These are phyloP conservation scores for Aix galericulata DNA, from an alignment of 2,113 vertebrate species.

Conservation along the genomic window DNA sequence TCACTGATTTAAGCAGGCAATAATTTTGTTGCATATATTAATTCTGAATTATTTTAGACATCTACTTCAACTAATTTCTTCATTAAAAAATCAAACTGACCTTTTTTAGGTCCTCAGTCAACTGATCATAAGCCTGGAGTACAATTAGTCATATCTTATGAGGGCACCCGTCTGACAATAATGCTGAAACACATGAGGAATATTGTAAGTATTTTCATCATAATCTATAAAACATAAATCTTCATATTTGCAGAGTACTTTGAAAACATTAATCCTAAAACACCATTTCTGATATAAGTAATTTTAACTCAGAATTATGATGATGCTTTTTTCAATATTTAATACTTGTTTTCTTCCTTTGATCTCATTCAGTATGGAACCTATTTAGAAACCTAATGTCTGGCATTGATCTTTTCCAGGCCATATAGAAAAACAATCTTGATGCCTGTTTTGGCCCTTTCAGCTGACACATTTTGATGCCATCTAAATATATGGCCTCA, in stretches of 20 bases:
- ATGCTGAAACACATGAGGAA: slow-evolving; percentile 89
- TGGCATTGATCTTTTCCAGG: neutral
- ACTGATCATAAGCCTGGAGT: slow-evolving; percentile 73
- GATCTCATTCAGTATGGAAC: rapidly evolving
- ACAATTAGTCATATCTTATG: slow-evolving; percentile 81
- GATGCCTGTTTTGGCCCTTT: neutral
- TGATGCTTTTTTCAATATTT: neutral
- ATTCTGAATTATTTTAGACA: neutral
- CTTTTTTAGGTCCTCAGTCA: slow-evolving; percentile 40
- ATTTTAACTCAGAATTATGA: neutral
- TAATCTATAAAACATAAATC: rapidly evolving
- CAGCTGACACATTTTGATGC: neutral
- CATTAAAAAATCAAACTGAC: neutral
- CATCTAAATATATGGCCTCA: neutral
- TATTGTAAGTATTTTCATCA: slow-evolving; percentile 79
- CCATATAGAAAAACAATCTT: neutral
- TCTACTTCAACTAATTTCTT: slow-evolving; percentile 2
- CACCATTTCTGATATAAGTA: neutral
- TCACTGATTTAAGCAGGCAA: neutral
- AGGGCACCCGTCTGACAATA: slow-evolving; percentile 77
- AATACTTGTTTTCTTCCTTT: neutral
- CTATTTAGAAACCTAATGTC: neutral
- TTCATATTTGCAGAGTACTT: neutral
- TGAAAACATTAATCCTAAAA: neutral
- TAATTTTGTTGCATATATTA: neutral